These are phyloP conservation scores for Sarcophaga bullata DNA, from an alignment of 1,140 invertebrate genomes.

Conservation along the genomic window DNA sequence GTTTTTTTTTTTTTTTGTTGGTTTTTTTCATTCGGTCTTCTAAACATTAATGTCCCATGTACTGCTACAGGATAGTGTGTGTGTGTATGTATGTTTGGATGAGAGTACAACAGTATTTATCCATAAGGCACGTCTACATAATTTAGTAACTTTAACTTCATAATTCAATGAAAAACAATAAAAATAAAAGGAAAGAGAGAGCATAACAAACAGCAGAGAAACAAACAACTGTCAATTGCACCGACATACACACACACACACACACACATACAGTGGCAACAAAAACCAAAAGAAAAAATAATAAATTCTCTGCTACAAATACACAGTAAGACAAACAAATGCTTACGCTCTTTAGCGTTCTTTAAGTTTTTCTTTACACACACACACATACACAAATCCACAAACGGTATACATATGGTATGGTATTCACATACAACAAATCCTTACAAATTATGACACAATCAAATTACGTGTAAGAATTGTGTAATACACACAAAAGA, in stretches of 20 bases:
- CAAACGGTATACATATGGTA: neutral
- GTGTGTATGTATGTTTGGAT: neutral
- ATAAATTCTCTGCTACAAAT: neutral
- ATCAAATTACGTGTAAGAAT: slow-evolving; percentile 48
- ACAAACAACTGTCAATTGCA: neutral
- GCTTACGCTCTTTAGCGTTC: neutral
- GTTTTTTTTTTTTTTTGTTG: no score
- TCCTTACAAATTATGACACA: slow-evolving; percentile 64
- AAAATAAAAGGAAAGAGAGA: slow-evolving; percentile 46
- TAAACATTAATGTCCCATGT: no score
- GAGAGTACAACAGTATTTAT: neutral
- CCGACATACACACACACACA: neutral
- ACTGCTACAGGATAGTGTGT: no score
- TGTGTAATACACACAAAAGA: slow-evolving; percentile 18
- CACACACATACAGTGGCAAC: neutral
- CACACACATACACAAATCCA: neutral
- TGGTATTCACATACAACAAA: slow-evolving; percentile 45
- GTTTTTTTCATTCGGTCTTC: no score
- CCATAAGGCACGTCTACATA: slow-evolving; percentile 51
- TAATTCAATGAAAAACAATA: slow-evolving; percentile 64
- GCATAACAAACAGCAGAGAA: neutral
- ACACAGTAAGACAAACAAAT: no score
- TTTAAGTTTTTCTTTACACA: neutral
- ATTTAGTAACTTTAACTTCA: slow-evolving; percentile 61
- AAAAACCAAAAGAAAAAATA: neutral